Evolutionary conservation across 2,888 invertebrate genomes (phyloP), one percentile per base, ranked within the genome.

Genomic region (Epinotia nisella): DNA sequence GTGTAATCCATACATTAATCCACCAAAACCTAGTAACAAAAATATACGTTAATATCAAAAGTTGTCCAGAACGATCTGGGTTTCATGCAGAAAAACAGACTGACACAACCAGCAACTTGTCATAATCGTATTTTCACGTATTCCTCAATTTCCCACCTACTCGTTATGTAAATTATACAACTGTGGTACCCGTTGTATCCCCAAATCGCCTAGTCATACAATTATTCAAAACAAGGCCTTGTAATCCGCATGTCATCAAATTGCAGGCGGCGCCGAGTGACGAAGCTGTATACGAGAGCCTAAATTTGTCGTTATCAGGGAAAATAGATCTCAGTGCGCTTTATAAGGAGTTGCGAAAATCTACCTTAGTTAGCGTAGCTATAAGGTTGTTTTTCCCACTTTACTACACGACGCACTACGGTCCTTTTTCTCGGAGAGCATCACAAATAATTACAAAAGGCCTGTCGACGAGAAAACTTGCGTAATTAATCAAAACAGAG

Each of bases 391-490:
- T 49, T n/a, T 49, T 7, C 49, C 5, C 5, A 49, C 15, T n/a
- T 7, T n/a, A 49, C 1, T 7, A 4, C 5, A 49, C 5, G 49
- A 5, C 13, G 49, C 1, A 49, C 1, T 49, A n/a, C 15, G 49
- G 49, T n/a, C n/a, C 5, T 49, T 49, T 49, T n/a, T 13, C 53
- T 49, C 29, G 59, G 64, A 73, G 69, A 53, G 53, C 19, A 59
- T 69, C 69, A 49, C 53, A 76, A 77, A 77, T 75, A 76, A 76
- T 76, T 70, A 77, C 76, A 75, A 78, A 75, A 76, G 74, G 35
- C 65, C 69, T 77, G 82, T 77, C 79, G 77, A 77, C 81, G 77
- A 77, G 79, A 78, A 78, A 83, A 84, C 77, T 84, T 83, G 65
- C 21, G 78, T 79, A 80, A 84, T 84, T 76, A 84, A 84, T 84